Conservation (phyloP, 2,113 vertebrate species). For the Phalacrocorax brasilianus region DNA sequence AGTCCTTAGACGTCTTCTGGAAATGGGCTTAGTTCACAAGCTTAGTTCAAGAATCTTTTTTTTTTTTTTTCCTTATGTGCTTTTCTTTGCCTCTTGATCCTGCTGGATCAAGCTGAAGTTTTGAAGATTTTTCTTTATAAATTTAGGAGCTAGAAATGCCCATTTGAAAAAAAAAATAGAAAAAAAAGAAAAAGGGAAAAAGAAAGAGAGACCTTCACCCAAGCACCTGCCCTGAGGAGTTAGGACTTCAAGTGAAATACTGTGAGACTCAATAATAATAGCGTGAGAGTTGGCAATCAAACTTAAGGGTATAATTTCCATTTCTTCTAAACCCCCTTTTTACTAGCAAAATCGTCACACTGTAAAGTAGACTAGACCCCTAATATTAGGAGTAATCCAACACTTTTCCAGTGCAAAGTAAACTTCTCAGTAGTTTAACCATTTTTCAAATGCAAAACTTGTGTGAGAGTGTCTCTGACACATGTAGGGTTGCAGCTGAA, state of each 20-base stretch:
- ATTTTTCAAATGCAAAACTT: neutral
- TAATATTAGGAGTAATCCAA: neutral
- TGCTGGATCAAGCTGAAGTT: neutral
- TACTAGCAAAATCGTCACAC: neutral
- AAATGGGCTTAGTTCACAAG: neutral
- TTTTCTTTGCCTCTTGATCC: neutral
- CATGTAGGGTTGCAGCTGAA: neutral
- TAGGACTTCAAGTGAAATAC: neutral
- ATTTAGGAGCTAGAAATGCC: neutral
- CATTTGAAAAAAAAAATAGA: neutral
- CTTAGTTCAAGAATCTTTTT: neutral
- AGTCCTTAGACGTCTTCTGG: neutral
- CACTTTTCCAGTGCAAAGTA: neutral
- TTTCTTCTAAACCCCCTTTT: neutral
- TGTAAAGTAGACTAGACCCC: neutral
- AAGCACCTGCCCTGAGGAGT: neutral
- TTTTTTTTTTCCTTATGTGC: neutral
- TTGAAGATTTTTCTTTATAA: neutral
- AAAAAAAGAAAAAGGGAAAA: rapidly evolving
- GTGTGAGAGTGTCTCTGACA: neutral
- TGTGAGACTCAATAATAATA: slow-evolving; percentile 3
- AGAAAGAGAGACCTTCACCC: neutral
- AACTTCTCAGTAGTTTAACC: neutral
- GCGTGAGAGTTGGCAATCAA: neutral
- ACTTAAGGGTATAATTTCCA: slow-evolving; percentile 15